Percentiles rank a stretch among this genome's conserved stretches.
These are phyloP conservation scores for Anguilla japonica DNA, from an alignment of 2,113 vertebrate genomes.

Conservation along the genomic window DNA sequence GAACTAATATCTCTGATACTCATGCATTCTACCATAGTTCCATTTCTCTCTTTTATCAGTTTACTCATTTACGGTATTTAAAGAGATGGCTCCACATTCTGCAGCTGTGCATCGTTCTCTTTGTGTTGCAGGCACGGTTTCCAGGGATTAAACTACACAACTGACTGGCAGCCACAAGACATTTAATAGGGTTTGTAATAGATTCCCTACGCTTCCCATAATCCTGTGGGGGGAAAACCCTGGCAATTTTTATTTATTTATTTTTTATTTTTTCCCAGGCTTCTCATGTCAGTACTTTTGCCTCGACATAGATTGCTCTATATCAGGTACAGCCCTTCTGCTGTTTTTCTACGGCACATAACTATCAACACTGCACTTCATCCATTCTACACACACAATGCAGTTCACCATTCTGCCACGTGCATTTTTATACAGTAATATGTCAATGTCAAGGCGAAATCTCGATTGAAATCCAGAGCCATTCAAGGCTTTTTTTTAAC, in stretches of 20 bases:
- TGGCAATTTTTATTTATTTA: slow-evolving; percentile 2
- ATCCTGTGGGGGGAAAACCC: slow-evolving; percentile 43
- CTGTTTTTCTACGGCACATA: slow-evolving; percentile 36
- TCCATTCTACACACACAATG: background rate
- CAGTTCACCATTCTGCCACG: background rate
- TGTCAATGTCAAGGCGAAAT: background rate
- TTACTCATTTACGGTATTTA: slow-evolving; percentile 18
- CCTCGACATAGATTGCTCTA: slow-evolving; percentile 45
- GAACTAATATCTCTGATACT: no score
- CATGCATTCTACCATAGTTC: background rate
- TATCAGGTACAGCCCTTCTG: slow-evolving; percentile 30
- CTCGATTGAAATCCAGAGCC: no score
- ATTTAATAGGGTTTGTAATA: slow-evolving; percentile 59
- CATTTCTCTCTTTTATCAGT: background rate
- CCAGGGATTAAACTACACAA: slow-evolving; percentile 41
- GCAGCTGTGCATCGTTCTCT: background rate
- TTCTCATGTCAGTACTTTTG: slow-evolving; percentile 44
- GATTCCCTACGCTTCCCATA: slow-evolving; percentile 48
- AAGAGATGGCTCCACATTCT: background rate
- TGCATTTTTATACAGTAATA: background rate
- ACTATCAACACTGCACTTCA: slow-evolving; percentile 29
- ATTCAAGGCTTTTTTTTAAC: no score
- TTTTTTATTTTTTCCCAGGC: slow-evolving; percentile 24
- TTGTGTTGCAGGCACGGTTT: slow-evolving; percentile 31
- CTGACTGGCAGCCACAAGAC: slow-evolving; percentile 53